A percentile compares a stretch with the other conserved stretches of the same genome.
These are phyloP conservation scores for Rhabdomys pumilio DNA, from an alignment of 2,797 vertebrate genomes.

Conservation along the genomic window DNA sequence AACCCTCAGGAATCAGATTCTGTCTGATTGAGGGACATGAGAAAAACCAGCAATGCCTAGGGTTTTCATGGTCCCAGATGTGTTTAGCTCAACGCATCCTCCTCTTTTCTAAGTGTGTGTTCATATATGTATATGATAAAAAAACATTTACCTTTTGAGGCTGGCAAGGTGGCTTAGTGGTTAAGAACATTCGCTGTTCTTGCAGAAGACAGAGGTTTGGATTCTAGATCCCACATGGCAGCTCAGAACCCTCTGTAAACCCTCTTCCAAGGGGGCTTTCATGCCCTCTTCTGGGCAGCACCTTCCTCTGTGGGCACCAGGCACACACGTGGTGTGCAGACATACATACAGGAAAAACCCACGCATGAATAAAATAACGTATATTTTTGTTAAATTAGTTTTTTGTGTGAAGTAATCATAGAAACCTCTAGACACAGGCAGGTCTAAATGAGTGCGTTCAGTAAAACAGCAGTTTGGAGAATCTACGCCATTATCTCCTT, in stretches of 20 bases:
- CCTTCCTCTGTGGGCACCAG: neutral
- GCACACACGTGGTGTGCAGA: no score
- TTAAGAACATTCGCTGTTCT: neutral
- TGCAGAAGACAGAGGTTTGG: neutral
- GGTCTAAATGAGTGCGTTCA: neutral
- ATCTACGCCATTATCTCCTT: neutral
- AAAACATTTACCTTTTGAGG: neutral
- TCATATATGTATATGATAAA: neutral
- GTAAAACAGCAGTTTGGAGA: neutral
- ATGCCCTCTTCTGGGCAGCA: neutral
- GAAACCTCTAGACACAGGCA: neutral
- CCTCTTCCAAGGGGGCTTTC: neutral
- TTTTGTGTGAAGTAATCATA: slow-evolving; percentile 22
- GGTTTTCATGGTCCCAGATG: neutral
- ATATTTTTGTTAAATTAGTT: neutral
- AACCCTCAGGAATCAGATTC: neutral
- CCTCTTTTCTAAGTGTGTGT: neutral
- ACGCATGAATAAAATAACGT: neutral
- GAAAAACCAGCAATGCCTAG: neutral
- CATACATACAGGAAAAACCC: neutral
- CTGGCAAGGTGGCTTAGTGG: neutral
- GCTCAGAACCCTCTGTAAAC: neutral
- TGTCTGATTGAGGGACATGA: neutral
- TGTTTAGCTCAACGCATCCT: neutral
- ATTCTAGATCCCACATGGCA: neutral